A percentile compares a stretch with the other conserved stretches of the same genome.
phyloP scores from a whole-genome alignment of 1,140 invertebrate species.

The Procambarus clarkii region DNA sequence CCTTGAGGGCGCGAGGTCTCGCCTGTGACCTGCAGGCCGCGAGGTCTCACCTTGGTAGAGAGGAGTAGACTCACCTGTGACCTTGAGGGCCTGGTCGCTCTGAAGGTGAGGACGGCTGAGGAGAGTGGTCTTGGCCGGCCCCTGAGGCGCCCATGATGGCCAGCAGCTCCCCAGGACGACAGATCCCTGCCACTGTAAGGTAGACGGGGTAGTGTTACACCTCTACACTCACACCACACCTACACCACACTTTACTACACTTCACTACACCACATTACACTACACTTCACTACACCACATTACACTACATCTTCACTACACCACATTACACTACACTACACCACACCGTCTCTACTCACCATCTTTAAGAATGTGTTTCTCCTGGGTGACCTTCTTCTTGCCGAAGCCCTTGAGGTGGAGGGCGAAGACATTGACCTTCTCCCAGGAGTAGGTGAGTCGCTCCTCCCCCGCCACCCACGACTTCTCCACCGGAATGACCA shows the following conservation, averaged over 20 bases:
- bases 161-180: constrained; percentile 90
- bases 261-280: too few species aligned
- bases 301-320: neutral
- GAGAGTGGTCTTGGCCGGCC: constrained; percentile 95
- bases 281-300: too few species aligned
- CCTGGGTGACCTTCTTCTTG: constrained; percentile 22
- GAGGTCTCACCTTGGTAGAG: neutral
- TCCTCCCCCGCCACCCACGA: neutral
- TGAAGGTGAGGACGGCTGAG: constrained; percentile 92
- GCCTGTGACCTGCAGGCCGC: neutral
- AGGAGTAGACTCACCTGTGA: constrained; percentile 41
- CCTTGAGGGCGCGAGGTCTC: neutral
- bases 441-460: constrained; percentile 65
- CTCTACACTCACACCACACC: neutral
- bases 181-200: constrained; percentile 86
- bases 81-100: constrained; percentile 79
- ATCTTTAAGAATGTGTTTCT: constrained; percentile 55
- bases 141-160: constrained; percentile 98
- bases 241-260: too few species aligned
- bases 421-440: constrained; percentile 61
- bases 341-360: constrained; percentile 13
- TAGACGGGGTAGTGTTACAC: neutral
- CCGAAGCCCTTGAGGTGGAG: constrained; percentile 16
- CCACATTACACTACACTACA: neutral
- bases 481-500: neutral